Evolutionary conservation across 2,797 vertebrate species (phyloP).

Genomic region (Anguilla pacifica): DNA sequence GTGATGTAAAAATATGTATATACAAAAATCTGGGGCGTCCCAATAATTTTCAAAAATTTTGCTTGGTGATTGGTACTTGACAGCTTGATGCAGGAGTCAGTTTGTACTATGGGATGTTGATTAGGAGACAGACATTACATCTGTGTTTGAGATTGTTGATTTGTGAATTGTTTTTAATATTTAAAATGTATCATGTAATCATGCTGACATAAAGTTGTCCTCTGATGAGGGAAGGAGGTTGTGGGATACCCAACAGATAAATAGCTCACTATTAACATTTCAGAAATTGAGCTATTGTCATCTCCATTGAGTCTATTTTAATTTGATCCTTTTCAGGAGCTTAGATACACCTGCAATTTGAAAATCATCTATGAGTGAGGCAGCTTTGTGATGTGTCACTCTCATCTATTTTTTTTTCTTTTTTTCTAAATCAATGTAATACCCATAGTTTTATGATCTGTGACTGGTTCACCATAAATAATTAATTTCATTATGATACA

Average conservation of each 20-base stretch:
- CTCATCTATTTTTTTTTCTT: not conserved
- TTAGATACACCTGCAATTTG: not conserved
- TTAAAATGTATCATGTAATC: not conserved
- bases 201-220: conserved; percentile 4
- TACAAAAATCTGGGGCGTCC: not conserved
- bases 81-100: not conserved
- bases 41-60: not conserved
- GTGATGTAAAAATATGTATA: not conserved
- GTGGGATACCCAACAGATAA: not conserved
- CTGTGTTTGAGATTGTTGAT: not conserved
- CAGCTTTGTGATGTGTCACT: not conserved
- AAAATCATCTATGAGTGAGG: not conserved
- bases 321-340: not conserved
- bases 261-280: not conserved
- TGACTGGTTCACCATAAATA: not conserved
- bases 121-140: not conserved
- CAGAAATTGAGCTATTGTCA: not conserved
- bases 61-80: not conserved
- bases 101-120: not conserved
- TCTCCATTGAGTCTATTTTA: not conserved
- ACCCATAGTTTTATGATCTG: not conserved
- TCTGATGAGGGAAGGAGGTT: not conserved
- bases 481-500: not conserved
- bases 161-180: not conserved
- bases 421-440: not conserved